Evolutionary conservation across 2,888 invertebrate species (phyloP).

Genomic region (Xanthia icteritia): DNA sequence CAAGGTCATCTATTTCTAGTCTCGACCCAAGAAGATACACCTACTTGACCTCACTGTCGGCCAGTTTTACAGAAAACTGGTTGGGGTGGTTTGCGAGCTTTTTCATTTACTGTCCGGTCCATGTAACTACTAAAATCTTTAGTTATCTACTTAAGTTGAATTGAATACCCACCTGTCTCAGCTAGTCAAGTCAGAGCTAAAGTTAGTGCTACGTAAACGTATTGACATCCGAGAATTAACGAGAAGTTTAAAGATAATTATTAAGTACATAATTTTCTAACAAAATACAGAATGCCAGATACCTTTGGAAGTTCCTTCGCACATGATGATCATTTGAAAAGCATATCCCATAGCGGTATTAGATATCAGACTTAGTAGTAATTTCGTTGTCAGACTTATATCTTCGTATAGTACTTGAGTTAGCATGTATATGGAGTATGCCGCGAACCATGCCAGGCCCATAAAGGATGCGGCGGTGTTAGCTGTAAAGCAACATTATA

Average conservation of each 20-base stretch:
- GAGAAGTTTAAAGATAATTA: not conserved
- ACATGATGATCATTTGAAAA: slow-evolving; percentile 93
- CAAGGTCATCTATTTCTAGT: not conserved
- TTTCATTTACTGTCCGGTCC: not conserved
- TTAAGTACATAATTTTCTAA: not conserved
- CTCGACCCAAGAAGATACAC: not conserved
- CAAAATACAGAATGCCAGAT: slow-evolving; percentile 43
- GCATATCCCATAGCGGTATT: slow-evolving; percentile 96
- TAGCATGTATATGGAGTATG: slow-evolving; percentile 94
- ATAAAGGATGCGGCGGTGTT: slow-evolving; percentile 95
- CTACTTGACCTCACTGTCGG: not conserved
- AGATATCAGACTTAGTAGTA: slow-evolving; percentile 92
- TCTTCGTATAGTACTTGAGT: slow-evolving; percentile 92
- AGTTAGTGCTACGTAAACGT: not conserved
- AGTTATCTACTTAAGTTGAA: not conserved
- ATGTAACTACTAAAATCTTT: not conserved
- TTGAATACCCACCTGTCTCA: not conserved
- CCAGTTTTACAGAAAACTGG: slow-evolving; percentile 3
- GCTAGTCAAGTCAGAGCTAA: not conserved
- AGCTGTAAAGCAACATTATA: slow-evolving; percentile 89
- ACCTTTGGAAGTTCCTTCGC: slow-evolving; percentile 94
- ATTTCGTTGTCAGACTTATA: slow-evolving; percentile 90
- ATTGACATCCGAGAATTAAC: not conserved
- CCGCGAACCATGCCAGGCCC: slow-evolving; percentile 94
- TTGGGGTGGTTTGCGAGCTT: not conserved